Base-by-base conservation (phyloP, 2,888 invertebrate genomes). In the Pemphredon lugubris region DNA sequence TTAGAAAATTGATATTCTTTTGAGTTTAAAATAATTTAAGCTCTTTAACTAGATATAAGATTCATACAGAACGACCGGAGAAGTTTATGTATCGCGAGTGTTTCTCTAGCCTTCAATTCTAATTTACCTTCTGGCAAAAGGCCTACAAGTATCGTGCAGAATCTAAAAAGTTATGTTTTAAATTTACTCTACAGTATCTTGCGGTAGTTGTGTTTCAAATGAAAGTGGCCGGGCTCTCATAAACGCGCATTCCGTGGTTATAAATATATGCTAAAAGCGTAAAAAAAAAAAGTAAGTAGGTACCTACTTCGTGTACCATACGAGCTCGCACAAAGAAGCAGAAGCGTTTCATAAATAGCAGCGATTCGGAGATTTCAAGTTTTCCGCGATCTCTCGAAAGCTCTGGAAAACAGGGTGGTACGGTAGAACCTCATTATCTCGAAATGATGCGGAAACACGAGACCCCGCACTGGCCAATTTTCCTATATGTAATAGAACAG, bases 61-160 rank as follows among this genome's bases (percentile, higher is more conserved):
- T n/a, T n/a, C n/a, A n/a, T n/a, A n/a, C n/a, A n/a, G n/a, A n/a
- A n/a, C n/a, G n/a, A n/a, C n/a, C n/a, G n/a, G n/a, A n/a, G n/a
- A n/a, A n/a, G n/a, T n/a, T n/a, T n/a, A n/a, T n/a, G n/a, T n/a
- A n/a, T n/a, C 23, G 9, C 18, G 11, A 23, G 14, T 45, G n/a
- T 37, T 18, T n/a, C 9, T 40, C 14, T 44, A 47, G 21, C 39
- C 47, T 32, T 32, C 47, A 20, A 39, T 18, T 26, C 20, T 44
- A 20, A 55, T 59, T 59, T 47, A 55, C 13, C 16, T 16, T 47
- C 34, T 66, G 70, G 69, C 63, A 14, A 34, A 34, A 0, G 4
- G 58, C 63, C 63, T 53, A 44, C 7, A 44, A 9, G 3, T 26
- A 39, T 26, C 18, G 26, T 16, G 20, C 20, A 45, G 39, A 32